Evolutionary conservation across 1,140 invertebrate genomes (phyloP).

Genomic region (Drosophila tani): DNA sequence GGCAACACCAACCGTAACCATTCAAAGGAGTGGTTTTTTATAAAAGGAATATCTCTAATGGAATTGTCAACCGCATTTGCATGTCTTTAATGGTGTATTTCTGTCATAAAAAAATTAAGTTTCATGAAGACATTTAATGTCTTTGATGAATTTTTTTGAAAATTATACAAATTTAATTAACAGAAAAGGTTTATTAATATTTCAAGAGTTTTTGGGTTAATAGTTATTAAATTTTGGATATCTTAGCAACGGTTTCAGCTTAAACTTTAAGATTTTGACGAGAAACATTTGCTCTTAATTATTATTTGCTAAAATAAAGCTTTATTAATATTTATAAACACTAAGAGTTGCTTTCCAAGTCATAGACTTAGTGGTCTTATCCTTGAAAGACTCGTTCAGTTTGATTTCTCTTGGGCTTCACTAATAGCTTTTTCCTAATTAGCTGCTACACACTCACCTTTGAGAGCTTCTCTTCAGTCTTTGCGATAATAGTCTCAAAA

Average conservation of each 20-base stretch:
- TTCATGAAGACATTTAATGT: background rate
- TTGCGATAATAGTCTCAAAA: slow-evolving; percentile 94
- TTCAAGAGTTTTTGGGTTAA: background rate
- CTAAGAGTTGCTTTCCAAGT: background rate
- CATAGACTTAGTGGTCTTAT: background rate
- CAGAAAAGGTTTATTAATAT: background rate
- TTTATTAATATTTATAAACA: too few relatives aligned
- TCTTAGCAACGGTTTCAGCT: background rate
- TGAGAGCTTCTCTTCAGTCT: slow-evolving; percentile 94
- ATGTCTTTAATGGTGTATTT: background rate
- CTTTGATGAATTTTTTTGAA: background rate
- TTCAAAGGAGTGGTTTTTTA: background rate
- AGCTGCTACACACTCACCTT: slow-evolving; percentile 87
- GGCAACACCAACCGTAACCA: background rate
- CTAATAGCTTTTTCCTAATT: slow-evolving; percentile 26
- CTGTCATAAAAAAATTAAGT: background rate
- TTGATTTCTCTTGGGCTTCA: background rate
- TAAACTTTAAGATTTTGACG: background rate
- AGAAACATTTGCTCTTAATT: too few relatives aligned
- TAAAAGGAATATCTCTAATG: slow-evolving; percentile 5
- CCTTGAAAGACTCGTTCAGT: slow-evolving; percentile 4
- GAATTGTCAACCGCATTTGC: too few relatives aligned
- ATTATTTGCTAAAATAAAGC: too few relatives aligned
- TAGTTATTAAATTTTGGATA: too few relatives aligned
- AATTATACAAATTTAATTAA: background rate